These are phyloP conservation scores for Temnothorax curvispinosus DNA, from an alignment of 1,140 invertebrate genomes.

Conservation along the genomic window DNA sequence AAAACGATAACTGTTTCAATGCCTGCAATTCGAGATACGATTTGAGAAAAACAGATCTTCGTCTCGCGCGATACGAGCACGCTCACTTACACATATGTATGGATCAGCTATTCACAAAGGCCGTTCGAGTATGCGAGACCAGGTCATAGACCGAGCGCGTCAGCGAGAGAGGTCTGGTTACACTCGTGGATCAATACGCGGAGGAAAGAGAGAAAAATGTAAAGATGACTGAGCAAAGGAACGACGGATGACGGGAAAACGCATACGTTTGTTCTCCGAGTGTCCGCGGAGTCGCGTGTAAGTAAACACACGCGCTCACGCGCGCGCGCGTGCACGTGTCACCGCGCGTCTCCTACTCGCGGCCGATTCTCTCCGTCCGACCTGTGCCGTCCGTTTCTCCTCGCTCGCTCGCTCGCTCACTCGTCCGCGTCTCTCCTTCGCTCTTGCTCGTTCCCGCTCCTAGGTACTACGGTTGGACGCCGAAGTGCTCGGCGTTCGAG, in stretches of 20 bases:
- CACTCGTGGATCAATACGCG: constrained; percentile 33
- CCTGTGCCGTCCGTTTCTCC: constrained; percentile 32
- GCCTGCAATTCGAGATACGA: background rate
- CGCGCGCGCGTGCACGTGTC: constrained; percentile 71
- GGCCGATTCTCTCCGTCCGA: background rate
- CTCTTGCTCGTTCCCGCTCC: constrained; percentile 39
- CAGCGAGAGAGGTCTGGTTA: constrained; percentile 35
- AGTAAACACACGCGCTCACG: constrained; percentile 57
- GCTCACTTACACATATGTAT: background rate
- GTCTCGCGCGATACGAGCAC: background rate
- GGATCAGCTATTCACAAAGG: background rate
- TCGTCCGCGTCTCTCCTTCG: background rate
- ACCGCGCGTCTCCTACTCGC: constrained; percentile 32
- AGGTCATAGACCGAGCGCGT: constrained; percentile 12
- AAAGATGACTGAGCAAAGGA: constrained; percentile 19
- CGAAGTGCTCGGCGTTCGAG: constrained; percentile 79
- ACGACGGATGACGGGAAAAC: constrained; percentile 28
- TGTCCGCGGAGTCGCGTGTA: constrained; percentile 60
- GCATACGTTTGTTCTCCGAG: constrained; percentile 9
- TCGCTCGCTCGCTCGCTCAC: constrained; percentile 6
- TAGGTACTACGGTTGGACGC: constrained; percentile 68
- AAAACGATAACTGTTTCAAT: background rate
- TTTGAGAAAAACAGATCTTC: background rate
- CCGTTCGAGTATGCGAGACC: background rate
- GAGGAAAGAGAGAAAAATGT: constrained; percentile 5